These are phyloP conservation scores for Drosophila limbata DNA, from an alignment of 2,888 invertebrate genomes.

Conservation along the genomic window DNA sequence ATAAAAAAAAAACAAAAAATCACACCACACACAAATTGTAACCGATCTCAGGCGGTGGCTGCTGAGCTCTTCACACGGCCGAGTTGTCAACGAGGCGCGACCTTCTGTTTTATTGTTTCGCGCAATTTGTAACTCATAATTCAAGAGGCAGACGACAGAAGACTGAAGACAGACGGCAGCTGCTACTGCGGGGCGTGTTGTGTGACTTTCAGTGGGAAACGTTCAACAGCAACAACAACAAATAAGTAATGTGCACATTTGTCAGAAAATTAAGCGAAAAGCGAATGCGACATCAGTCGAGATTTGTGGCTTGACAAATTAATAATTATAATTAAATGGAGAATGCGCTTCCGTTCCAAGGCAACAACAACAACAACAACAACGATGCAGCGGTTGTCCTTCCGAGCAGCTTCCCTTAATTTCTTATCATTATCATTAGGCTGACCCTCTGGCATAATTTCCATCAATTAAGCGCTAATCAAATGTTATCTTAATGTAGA, in stretches of 20 bases:
- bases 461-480: conserved; percentile 70
- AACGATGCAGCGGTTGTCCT: conserved; percentile 57
- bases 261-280: conserved; percentile 61
- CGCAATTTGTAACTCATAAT: conserved; percentile 74
- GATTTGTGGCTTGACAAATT: conserved; percentile 44
- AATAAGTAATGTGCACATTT: conserved; percentile 67
- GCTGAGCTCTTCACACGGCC: conserved; percentile 59
- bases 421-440: conserved; percentile 70
- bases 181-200: conserved; percentile 28
- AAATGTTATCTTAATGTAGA: conserved; percentile 75
- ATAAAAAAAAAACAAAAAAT: neutral
- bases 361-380: neutral
- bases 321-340: conserved; percentile 57
- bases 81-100: conserved; percentile 55
- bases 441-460: conserved; percentile 60
- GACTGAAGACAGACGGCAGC: conserved; percentile 33
- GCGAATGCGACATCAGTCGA: conserved; percentile 28
- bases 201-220: conserved; percentile 8
- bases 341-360: conserved; percentile 42
- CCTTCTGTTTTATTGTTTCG: conserved; percentile 70
- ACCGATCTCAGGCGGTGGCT: conserved; percentile 28
- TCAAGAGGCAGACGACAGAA: conserved; percentile 43
- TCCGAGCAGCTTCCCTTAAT: conserved; percentile 39
- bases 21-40: conserved; percentile 17
- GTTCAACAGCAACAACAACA: neutral